phyloP scores from a whole-genome alignment of 2,888 invertebrate genomes.

The Stenolophus ochropezus region DNA sequence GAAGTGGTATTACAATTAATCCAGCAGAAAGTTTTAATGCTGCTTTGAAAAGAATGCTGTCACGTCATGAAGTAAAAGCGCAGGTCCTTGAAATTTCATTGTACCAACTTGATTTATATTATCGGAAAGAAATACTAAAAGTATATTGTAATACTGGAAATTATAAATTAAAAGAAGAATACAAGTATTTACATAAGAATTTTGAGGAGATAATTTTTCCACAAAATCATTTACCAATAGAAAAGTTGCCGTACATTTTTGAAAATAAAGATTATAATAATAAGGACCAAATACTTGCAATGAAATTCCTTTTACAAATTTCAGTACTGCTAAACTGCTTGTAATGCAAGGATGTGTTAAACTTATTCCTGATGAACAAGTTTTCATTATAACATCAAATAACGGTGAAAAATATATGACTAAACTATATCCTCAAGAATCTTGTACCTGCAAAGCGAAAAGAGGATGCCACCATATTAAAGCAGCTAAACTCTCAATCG shows the following conservation, averaged over 20 bases:
- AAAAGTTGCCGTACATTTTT: background rate
- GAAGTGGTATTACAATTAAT: background rate
- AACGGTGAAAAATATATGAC: background rate
- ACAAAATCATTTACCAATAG: background rate
- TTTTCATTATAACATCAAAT: background rate
- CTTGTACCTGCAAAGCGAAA: background rate
- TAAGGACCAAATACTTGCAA: no score
- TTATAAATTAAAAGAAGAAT: background rate
- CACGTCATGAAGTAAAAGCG: background rate
- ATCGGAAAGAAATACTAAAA: background rate
- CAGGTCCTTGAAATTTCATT: background rate
- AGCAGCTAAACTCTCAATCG: conserved; percentile 33
- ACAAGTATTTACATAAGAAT: background rate
- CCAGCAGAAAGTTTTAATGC: background rate
- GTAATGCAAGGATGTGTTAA: no score
- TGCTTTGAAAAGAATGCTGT: background rate
- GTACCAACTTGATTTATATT: background rate
- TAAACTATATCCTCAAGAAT: background rate
- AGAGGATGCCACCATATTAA: no score
- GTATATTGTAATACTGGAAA: background rate
- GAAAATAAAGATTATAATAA: background rate
- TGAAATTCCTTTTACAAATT: no score
- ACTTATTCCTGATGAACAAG: no score
- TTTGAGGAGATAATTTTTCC: no score
- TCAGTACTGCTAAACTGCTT: no score